Evolutionary conservation across 2,888 invertebrate species (phyloP), one percentile per base, ranked within the genome.

Genomic region (Leptopilina syphax): DNA sequence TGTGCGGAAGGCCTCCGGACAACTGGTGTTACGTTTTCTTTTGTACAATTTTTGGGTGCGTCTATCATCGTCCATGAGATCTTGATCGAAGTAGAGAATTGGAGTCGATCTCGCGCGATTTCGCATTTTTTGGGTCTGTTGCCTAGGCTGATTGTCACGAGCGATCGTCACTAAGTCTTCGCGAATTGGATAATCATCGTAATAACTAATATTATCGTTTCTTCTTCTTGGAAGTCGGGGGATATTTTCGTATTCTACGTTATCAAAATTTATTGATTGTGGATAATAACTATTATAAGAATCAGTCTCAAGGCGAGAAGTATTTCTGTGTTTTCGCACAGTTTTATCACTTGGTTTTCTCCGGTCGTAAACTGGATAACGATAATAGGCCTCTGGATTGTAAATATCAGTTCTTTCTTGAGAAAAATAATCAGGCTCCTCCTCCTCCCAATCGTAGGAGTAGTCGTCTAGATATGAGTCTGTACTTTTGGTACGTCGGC

Each of bases 81-180:
- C 88, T 73, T 88, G 87, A 82, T 89, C 88, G 10, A 88, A 88
- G n/a, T 86, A 83, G 5, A 92, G 80, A 7, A 88, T 84, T 27
- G 92, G 91, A 80, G 90, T 89, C 3, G 92, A 91, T 47, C 90
- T 91, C 1, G 91, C 89, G n/a, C 90, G 88, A 27, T 84, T 85
- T 10, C 88, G 77, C 86, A 86, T 88, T 60, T 85, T 82, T 70
- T 85, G 88, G 70, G 86, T 88, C 66, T 88, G 85, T 27, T 83
- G 83, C 9, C 80, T 87, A 44, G 44, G 4, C 78, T 81, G 79
- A 80, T 84, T 85, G 68, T 85, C 83, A 65, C 81, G 78, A 50
- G 76, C 81, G 65, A 77, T 81, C 54, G 80, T 80, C 47, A 80
- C 44, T 10, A 81, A 79, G 65, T 82, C 76, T 4, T 78, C 70